phyloP scores from a whole-genome alignment of 2,888 invertebrate species.

The Sialis fuliginosa region DNA sequence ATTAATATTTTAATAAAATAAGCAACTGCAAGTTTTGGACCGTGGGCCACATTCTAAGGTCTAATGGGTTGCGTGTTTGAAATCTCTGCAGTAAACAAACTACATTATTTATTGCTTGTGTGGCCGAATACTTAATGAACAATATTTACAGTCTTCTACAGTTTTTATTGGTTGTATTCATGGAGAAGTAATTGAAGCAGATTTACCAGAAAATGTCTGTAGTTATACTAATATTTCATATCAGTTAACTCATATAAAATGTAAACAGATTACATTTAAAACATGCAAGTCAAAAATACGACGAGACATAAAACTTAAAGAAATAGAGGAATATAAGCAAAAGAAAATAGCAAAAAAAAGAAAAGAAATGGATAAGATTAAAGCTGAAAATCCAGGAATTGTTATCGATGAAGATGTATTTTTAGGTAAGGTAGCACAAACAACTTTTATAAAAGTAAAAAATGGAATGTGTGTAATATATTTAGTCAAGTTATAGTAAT shows the following conservation, averaged over 20 bases:
- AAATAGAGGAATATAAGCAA: constrained; percentile 31
- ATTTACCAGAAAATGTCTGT: constrained; percentile 26
- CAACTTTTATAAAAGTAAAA: not conserved
- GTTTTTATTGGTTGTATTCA: constrained; percentile 33
- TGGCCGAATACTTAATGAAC: constrained; percentile 3
- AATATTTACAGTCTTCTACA: constrained; percentile 20
- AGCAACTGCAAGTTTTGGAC: no score
- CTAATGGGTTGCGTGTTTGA: no score
- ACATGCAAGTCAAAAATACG: constrained; percentile 41
- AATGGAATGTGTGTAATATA: not conserved
- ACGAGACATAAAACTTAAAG: constrained; percentile 36
- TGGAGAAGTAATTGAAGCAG: constrained; percentile 35
- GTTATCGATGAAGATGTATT: constrained; percentile 40
- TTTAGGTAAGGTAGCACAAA: constrained; percentile 28
- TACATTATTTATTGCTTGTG: not conserved
- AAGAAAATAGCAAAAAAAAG: constrained; percentile 31
- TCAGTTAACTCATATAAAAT: constrained; percentile 20
- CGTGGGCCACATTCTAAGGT: no score
- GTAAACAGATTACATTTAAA: constrained; percentile 28
- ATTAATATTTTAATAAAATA: no score
- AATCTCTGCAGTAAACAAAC: no score
- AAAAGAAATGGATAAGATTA: constrained; percentile 37
- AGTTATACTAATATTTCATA: constrained; percentile 28
- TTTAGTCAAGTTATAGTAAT: not conserved
- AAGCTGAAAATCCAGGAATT: constrained; percentile 35